Conservation (phyloP, 1,140 invertebrate genomes). For the Metaphire vulgaris region DNA sequence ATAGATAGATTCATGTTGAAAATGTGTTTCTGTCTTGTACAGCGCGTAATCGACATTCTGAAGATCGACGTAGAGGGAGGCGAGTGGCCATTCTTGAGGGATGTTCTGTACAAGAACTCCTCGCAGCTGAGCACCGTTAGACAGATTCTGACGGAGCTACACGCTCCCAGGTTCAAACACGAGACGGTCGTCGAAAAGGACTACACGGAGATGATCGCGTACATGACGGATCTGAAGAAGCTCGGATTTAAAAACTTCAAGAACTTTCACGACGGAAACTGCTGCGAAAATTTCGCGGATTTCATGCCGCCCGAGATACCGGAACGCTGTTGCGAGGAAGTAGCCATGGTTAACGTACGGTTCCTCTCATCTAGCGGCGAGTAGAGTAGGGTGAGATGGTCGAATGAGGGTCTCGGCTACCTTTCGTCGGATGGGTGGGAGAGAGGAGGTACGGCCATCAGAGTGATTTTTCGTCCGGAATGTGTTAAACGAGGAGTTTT, state of each 20-base stretch:
- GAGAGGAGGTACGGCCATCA: too few relatives aligned
- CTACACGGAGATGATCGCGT: neutral
- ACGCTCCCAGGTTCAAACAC: neutral
- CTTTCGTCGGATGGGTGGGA: too few relatives aligned
- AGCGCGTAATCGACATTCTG: neutral
- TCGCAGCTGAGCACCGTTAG: neutral
- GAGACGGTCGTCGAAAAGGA: neutral
- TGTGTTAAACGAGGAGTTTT: too few relatives aligned
- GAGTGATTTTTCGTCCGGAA: too few relatives aligned
- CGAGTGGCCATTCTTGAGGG: neutral
- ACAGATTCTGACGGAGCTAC: neutral
- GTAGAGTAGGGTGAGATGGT: too few relatives aligned
- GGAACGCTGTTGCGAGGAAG: neutral
- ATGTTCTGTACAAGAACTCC: neutral
- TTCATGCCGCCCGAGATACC: neutral
- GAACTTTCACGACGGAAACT: neutral
- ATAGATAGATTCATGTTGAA: too few relatives aligned
- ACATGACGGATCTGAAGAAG: neutral
- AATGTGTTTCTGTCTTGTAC: too few relatives aligned
- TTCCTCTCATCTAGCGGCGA: too few relatives aligned
- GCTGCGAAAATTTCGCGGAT: neutral
- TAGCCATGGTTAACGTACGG: neutral
- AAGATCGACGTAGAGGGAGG: neutral
- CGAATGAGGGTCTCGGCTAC: too few relatives aligned
- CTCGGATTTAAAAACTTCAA: neutral